A percentile compares a stretch with the other conserved stretches of the same genome.
Evolutionary conservation across 2,113 vertebrate species (phyloP).

Genomic region (Malaclemys terrapin): DNA sequence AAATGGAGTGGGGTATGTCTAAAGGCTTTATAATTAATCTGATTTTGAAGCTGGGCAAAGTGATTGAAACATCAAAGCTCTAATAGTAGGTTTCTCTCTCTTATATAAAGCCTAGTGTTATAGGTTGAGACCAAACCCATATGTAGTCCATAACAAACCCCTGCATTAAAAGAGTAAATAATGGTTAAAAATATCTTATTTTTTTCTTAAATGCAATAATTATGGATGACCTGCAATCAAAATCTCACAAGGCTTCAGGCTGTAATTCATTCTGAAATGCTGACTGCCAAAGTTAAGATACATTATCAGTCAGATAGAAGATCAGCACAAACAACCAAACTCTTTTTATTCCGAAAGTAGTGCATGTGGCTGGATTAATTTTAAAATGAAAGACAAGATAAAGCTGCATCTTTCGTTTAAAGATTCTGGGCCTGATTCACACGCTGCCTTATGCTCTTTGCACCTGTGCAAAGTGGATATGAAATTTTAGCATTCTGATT

Average conservation of each 20-base stretch:
- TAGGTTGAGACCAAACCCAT: not conserved
- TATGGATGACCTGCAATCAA: not conserved
- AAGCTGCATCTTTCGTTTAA: not conserved
- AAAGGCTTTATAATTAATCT: conserved; percentile 41
- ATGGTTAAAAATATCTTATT: not conserved
- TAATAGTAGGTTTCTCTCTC: not conserved
- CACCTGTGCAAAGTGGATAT: accelerated
- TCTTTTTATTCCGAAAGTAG: not conserved
- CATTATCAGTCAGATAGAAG: not conserved
- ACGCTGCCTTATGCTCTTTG: not conserved
- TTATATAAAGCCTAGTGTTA: not conserved
- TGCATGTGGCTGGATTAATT: not conserved
- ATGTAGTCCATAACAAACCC: not conserved
- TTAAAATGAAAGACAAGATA: not conserved
- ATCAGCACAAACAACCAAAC: not conserved
- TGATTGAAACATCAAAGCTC: conserved; percentile 45
- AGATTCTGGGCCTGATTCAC: not conserved
- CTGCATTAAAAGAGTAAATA: not conserved
- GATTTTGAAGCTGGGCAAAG: conserved; percentile 45
- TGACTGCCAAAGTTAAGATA: not conserved
- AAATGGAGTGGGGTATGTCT: conserved; percentile 18
- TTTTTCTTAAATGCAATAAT: not conserved
- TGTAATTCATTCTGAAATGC: not conserved
- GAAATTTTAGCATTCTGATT: not conserved
- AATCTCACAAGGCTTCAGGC: not conserved